A percentile compares a stretch with the other conserved stretches of the same genome.
Evolutionary conservation across 1,140 invertebrate genomes (phyloP).

Genomic region (Drosophila athabasca): DNA sequence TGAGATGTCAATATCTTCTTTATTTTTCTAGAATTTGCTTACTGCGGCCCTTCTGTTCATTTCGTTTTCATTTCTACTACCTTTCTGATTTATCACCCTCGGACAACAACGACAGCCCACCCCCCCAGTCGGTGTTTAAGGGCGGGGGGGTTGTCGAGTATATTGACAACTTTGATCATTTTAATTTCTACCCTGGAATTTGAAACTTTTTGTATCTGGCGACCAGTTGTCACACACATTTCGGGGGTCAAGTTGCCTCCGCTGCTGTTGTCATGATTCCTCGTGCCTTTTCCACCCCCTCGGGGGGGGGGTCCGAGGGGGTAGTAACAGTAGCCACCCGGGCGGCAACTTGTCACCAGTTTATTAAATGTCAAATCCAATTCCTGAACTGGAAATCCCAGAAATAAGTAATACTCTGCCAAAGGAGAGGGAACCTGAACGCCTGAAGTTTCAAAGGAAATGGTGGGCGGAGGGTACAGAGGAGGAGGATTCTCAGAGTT

Average conservation of each 20-base stretch:
- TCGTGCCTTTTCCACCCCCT: neutral
- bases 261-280: constrained; percentile 63
- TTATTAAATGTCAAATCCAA: constrained; percentile 82
- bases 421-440: no score
- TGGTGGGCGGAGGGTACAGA: no score
- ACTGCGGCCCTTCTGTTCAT: neutral
- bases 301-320: neutral
- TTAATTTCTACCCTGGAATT: constrained; percentile 46
- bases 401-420: neutral
- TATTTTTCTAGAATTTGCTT: no score
- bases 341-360: constrained; percentile 70
- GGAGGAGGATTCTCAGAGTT: no score
- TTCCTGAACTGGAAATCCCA: neutral
- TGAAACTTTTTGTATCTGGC: constrained; percentile 47
- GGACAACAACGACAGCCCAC: neutral
- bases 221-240: constrained; percentile 64
- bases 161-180: constrained; percentile 59
- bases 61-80: constrained; percentile 4
- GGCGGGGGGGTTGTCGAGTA: constrained; percentile 9
- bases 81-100: constrained; percentile 33
- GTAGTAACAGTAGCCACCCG: constrained; percentile 40
- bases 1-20: no score
- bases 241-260: constrained; percentile 57
- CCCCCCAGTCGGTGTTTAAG: no score
- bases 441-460: no score